Conservation (phyloP, 2,113 vertebrate genomes). For the Ciconia boyciana region DNA sequence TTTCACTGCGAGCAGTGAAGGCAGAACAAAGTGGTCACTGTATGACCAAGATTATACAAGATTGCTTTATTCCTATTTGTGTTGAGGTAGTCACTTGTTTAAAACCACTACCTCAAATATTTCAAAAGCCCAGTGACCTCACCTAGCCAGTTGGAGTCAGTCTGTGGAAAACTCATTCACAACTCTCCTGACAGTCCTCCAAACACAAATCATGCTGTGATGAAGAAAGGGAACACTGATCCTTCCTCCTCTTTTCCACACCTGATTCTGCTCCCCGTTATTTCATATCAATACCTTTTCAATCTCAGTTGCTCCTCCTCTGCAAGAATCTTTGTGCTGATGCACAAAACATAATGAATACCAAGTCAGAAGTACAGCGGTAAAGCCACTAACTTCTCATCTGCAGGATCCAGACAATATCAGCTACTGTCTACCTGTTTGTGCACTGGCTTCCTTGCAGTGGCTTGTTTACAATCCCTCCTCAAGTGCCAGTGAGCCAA, state of each 20-base stretch:
- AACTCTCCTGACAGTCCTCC: background rate
- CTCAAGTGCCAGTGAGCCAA: background rate
- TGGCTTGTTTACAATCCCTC: background rate
- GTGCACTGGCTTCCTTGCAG: background rate
- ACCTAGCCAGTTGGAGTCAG: background rate
- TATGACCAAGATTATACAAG: conserved; percentile 20
- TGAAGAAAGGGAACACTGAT: background rate
- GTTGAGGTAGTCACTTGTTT: conserved; percentile 38
- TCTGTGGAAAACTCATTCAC: background rate
- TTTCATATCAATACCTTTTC: background rate
- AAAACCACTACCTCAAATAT: conserved; percentile 37
- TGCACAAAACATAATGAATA: background rate
- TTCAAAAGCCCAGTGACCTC: conserved; percentile 35
- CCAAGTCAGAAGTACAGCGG: background rate
- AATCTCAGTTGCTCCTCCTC: background rate
- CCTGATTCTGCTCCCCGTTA: background rate
- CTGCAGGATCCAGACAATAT: background rate
- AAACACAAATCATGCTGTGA: background rate
- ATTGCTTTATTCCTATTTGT: conserved; percentile 48
- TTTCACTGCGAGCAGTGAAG: background rate
- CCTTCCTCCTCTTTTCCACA: background rate
- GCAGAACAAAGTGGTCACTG: conserved; percentile 48
- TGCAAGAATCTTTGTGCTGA: background rate
- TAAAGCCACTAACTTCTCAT: background rate
- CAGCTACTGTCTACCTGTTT: conserved; percentile 14